Evolutionary conservation across 64 coral and sea anemone genomes (phyloP).

Genomic region (Stichodactyla mertensii): DNA sequence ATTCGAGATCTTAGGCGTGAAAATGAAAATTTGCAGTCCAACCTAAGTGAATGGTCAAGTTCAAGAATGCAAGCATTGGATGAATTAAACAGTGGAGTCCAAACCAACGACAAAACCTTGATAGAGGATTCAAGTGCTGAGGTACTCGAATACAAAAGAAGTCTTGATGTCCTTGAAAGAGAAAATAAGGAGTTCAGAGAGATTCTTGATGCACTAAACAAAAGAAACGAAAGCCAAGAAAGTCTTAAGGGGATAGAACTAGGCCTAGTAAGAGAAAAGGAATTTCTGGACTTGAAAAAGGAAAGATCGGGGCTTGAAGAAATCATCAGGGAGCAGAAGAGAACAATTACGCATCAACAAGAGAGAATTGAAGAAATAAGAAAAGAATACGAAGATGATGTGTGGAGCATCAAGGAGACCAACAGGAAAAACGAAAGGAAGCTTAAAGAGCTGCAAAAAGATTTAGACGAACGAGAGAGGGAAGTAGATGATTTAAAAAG

Average conservation of each 20-base stretch:
- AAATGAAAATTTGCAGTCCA: slow-evolving; percentile 39
- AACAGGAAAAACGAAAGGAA: slow-evolving; percentile 64
- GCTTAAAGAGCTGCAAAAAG: slow-evolving; percentile 44
- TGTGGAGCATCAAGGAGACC: slow-evolving; percentile 63
- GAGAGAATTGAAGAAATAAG: slow-evolving; percentile 82
- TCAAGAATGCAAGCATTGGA: background rate
- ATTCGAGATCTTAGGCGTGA: slow-evolving; percentile 32
- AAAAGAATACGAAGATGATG: slow-evolving; percentile 56
- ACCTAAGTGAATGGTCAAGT: slow-evolving; percentile 43
- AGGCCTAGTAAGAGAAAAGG: slow-evolving; percentile 51
- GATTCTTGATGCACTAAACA: slow-evolving; percentile 70
- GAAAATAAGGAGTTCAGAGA: slow-evolving; percentile 85
- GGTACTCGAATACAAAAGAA: slow-evolving; percentile 54
- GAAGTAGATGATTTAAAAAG: slow-evolving; percentile 56
- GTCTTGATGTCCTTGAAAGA: slow-evolving; percentile 55
- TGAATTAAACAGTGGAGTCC: background rate
- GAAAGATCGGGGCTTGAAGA: slow-evolving; percentile 54
- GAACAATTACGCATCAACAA: slow-evolving; percentile 65
- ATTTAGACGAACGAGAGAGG: slow-evolving; percentile 53
- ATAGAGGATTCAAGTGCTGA: slow-evolving; percentile 13
- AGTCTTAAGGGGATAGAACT: slow-evolving; percentile 49
- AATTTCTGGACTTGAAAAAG: slow-evolving; percentile 63
- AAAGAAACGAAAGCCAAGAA: slow-evolving; percentile 46
- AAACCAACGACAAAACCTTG: background rate
- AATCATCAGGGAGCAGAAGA: slow-evolving; percentile 55